Evolutionary conservation across 2,888 invertebrate species (phyloP).

Genomic region (Cantharis lateralis): DNA sequence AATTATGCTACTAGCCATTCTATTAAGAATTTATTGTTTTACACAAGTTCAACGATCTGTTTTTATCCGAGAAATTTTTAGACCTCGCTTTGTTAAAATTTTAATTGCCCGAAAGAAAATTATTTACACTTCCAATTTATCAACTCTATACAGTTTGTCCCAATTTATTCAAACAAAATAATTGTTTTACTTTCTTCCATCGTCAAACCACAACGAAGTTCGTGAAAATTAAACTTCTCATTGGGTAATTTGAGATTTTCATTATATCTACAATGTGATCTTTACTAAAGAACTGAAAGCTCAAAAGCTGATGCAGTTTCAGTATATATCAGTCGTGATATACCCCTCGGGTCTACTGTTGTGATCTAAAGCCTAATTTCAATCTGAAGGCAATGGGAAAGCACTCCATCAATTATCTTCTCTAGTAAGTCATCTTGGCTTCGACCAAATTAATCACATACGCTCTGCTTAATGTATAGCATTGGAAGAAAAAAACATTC

Average conservation of each 20-base stretch:
- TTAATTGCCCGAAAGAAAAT: neutral
- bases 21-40: conserved; percentile 1
- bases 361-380: too few species aligned
- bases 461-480: too few species aligned
- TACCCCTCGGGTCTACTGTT: too few species aligned
- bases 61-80: neutral
- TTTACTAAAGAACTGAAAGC: too few species aligned
- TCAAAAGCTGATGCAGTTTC: too few species aligned
- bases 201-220: neutral
- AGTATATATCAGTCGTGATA: too few species aligned
- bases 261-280: too few species aligned
- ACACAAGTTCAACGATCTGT: neutral
- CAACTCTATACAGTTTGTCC: neutral
- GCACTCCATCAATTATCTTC: too few species aligned
- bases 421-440: too few species aligned
- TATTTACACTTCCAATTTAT: neutral
- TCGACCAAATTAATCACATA: too few species aligned
- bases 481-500: too few species aligned
- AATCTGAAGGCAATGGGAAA: too few species aligned
- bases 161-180: neutral
- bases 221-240: neutral
- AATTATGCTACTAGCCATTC: neutral
- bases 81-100: neutral
- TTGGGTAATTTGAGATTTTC: neutral
- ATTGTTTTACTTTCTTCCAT: neutral